Evolutionary conservation across 2,113 vertebrate genomes (phyloP).

Genomic region (Xyrauchen texanus): DNA sequence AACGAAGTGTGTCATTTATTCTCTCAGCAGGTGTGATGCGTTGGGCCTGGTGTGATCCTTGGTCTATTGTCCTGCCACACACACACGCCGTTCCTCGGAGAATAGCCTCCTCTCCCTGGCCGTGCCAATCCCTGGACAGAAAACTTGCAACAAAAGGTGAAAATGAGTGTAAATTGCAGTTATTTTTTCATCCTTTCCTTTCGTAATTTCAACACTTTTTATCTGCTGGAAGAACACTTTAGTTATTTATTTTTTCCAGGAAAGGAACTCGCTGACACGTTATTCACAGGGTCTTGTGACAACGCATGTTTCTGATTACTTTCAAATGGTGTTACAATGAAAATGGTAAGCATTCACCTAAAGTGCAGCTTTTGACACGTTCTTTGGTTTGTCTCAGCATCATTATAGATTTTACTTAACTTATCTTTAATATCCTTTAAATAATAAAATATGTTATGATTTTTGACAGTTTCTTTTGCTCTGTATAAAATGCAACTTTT

Average conservation of each 20-base stretch:
- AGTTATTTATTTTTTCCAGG: constrained; percentile 30
- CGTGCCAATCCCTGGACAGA: constrained; percentile 71
- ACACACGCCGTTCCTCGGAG: constrained; percentile 55
- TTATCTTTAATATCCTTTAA: background rate
- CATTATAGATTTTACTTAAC: constrained; percentile 26
- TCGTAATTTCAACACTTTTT: constrained; percentile 70
- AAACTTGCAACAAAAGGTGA: constrained; percentile 79
- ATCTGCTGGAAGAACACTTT: constrained; percentile 64
- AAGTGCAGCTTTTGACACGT: constrained; percentile 40
- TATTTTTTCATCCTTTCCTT: constrained; percentile 71
- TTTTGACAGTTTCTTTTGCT: background rate
- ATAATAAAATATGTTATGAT: background rate
- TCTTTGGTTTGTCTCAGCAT: constrained; percentile 11
- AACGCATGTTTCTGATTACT: constrained; percentile 48
- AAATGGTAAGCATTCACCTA: constrained; percentile 48
- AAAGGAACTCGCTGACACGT: constrained; percentile 47
- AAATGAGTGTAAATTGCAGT: constrained; percentile 83
- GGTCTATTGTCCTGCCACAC: constrained; percentile 74
- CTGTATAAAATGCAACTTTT: background rate
- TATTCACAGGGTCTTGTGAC: constrained; percentile 52
- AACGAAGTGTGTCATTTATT: constrained; percentile 80
- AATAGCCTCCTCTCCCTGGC: constrained; percentile 53
- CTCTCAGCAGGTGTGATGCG: constrained; percentile 73
- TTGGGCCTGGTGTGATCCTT: constrained; percentile 69
- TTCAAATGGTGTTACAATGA: constrained; percentile 51